Evolutionary conservation across 1,140 invertebrate genomes (phyloP).

Genomic region (Zaprionus africanus): DNA sequence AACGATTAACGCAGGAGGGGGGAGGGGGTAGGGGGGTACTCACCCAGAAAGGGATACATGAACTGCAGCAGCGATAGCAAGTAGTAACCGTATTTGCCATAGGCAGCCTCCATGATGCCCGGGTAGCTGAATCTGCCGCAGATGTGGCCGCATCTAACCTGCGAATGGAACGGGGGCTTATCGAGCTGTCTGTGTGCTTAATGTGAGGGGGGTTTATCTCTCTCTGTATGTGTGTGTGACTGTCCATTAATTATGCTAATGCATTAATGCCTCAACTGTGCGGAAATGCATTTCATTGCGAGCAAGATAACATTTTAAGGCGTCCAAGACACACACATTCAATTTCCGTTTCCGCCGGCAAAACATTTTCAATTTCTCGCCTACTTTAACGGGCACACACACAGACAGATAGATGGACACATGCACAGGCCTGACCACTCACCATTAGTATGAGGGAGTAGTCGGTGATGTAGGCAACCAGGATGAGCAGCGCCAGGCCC

Average conservation of each 20-base stretch:
- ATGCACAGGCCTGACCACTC: conserved; percentile 47
- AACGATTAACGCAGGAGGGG: conserved; percentile 5
- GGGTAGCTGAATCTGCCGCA: conserved; percentile 93
- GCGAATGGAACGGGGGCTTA: conserved; percentile 44
- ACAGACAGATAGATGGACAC: background rate
- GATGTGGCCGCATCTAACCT: conserved; percentile 89
- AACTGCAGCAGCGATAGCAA: conserved; percentile 92
- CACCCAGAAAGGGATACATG: conserved; percentile 94
- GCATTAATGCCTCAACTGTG: conserved; percentile 12
- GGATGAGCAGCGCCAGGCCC: conserved; percentile 89
- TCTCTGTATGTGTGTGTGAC: background rate
- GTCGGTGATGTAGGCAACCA: conserved; percentile 92
- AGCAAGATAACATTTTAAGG: conserved; percentile 10
- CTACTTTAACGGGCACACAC: conserved; percentile 21
- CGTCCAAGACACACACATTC: conserved; percentile 23
- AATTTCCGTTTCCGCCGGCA: conserved; percentile 47
- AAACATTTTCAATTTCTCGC: conserved; percentile 35
- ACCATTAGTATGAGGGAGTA: conserved; percentile 94
- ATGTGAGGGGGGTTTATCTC: background rate
- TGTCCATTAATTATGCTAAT: conserved; percentile 40
- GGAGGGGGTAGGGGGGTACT: conserved; percentile 56
- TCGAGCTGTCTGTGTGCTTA: background rate
- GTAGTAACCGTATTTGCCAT: conserved; percentile 92
- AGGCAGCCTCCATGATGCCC: conserved; percentile 92
- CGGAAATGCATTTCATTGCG: conserved; percentile 26